A percentile compares a stretch with the other conserved stretches of the same genome.
These are phyloP conservation scores for Bolinopsis microptera DNA, from an alignment of 37 sponge, comb jelly and placozoan species.

Conservation along the genomic window DNA sequence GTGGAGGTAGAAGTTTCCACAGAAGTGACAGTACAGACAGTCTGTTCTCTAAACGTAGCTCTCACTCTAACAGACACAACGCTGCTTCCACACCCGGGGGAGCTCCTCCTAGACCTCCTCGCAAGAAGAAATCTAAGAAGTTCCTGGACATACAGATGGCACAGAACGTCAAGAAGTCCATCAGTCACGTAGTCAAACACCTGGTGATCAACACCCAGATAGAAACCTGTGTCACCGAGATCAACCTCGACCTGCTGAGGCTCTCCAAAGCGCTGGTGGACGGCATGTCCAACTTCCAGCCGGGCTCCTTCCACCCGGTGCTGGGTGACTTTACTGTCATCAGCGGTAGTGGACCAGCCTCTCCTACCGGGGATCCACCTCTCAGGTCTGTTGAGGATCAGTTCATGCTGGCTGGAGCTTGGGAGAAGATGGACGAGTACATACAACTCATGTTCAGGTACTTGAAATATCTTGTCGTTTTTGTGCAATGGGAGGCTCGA, in stretches of 20 bases:
- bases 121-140: slow-evolving; percentile 37
- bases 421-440: slow-evolving; percentile 46
- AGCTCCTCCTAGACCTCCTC: slow-evolving; percentile 13
- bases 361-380: slow-evolving; percentile 19
- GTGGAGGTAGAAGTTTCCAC: neutral
- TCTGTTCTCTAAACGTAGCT: neutral
- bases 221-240: slow-evolving; percentile 7
- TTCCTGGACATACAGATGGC: neutral
- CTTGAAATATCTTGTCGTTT: too few species aligned
- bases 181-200: slow-evolving; percentile 35
- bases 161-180: slow-evolving; percentile 11
- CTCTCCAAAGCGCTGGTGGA: slow-evolving; percentile 52
- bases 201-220: slow-evolving; percentile 49
- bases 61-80: neutral
- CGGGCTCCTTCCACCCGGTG: slow-evolving; percentile 16
- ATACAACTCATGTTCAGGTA: slow-evolving; percentile 52
- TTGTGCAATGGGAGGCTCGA: too few species aligned
- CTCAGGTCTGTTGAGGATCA: slow-evolving; percentile 19
- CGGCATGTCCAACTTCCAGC: slow-evolving; percentile 52
- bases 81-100: neutral
- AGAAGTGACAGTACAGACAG: slow-evolving; percentile 17
- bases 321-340: neutral
- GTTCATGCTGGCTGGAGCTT: slow-evolving; percentile 2
- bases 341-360: neutral
- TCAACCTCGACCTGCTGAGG: slow-evolving; percentile 23